Percentiles rank a stretch among this genome's conserved stretches.
Conservation (phyloP, 2,797 vertebrate species). For the Betta splendens region DNA sequence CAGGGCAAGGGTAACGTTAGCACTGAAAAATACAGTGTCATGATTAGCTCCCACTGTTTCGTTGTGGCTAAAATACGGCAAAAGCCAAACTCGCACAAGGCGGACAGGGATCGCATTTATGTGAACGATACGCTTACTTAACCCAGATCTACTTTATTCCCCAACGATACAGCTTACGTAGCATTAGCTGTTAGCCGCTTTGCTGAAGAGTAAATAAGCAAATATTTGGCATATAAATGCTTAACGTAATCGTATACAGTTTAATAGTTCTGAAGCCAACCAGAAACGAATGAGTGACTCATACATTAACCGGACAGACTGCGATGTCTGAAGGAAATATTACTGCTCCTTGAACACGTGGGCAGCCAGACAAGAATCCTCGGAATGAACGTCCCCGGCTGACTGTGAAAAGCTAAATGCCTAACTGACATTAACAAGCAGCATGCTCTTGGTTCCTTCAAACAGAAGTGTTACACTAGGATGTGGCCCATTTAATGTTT, state of each 20-base stretch:
- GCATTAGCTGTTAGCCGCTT: no score
- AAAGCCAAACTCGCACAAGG: neutral
- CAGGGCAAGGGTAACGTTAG: slow-evolving; percentile 40
- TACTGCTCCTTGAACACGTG: slow-evolving; percentile 9
- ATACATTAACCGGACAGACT: slow-evolving; percentile 1
- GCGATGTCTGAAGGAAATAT: slow-evolving; percentile 7
- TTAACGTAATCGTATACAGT: no score
- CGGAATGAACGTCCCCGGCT: neutral
- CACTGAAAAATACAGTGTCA: slow-evolving; percentile 57
- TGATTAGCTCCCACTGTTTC: slow-evolving; percentile 32
- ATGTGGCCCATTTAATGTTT: no score
- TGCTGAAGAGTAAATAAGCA: no score
- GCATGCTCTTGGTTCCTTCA: neutral
- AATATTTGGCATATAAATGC: no score
- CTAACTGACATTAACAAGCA: neutral
- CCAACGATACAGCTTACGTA: no score
- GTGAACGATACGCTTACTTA: no score
- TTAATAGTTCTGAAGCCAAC: neutral
- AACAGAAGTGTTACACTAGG: no score
- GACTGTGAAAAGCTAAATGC: neutral
- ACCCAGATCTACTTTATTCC: no score
- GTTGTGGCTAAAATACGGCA: slow-evolving; percentile 5
- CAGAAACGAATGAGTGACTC: slow-evolving; percentile 24
- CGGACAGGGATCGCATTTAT: neutral
- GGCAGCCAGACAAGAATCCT: no score